A percentile compares a stretch with the other conserved stretches of the same genome.
Conservation (phyloP, 2,797 vertebrate genomes). For the Halcyon chelicuti region DNA sequence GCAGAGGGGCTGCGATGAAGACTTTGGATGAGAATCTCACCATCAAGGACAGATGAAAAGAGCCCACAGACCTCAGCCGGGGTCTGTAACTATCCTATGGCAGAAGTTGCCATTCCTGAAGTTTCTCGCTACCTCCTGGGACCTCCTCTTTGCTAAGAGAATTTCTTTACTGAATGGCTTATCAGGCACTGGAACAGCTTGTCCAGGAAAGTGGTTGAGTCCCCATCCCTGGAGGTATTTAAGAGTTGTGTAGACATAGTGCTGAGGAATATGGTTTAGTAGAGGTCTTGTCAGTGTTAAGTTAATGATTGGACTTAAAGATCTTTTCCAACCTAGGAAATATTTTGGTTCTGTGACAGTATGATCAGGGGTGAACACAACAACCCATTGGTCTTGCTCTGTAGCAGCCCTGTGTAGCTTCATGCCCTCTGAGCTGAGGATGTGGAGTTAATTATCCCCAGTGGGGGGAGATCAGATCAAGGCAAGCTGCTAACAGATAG, state of each 20-base stretch:
- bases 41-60: not conserved
- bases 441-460: not conserved
- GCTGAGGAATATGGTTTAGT: no score
- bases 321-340: no score
- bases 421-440: not conserved
- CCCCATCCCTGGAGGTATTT: no score
- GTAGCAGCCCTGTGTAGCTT: not conserved
- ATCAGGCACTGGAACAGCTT: no score
- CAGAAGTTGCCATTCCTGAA: not conserved
- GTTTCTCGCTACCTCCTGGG: not conserved
- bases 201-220: no score
- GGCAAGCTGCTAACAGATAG: not conserved
- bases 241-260: no score
- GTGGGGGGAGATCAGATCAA: not conserved
- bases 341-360: no score
- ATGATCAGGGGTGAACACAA: not conserved
- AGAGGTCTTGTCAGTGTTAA: no score
- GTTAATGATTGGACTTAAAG: no score
- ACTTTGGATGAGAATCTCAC: not conserved
- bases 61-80: not conserved
- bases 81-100: not conserved
- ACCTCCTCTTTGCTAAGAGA: not conserved
- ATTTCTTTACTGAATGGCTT: no score
- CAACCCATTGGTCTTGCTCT: not conserved
- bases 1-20: not conserved